phyloP scores from a whole-genome alignment of 2,113 vertebrate genomes.

The Vulpes ferrilata region DNA sequence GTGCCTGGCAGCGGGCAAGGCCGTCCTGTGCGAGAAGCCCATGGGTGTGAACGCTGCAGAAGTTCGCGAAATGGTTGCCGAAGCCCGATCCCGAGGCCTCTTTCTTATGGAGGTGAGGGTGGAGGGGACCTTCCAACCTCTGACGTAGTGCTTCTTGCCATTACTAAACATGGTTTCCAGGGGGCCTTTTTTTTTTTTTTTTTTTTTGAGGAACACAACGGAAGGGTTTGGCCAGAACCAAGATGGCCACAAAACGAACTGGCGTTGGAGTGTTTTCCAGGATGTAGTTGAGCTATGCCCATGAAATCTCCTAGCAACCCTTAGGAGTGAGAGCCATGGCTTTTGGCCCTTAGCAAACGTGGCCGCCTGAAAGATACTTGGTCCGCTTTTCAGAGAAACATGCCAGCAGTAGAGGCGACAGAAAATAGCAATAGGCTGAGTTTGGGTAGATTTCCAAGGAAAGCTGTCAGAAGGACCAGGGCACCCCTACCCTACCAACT shows the following conservation, averaged over 20 bases:
- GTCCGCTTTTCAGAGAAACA: background rate
- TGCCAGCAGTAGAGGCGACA: background rate
- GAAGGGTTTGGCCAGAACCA: background rate
- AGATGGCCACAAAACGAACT: background rate
- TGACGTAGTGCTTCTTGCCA: accelerated
- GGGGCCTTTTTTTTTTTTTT: background rate
- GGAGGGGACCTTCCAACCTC: background rate
- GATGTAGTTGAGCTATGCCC: no score
- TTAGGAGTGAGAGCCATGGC: background rate
- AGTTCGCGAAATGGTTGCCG: slow-evolving; percentile 87
- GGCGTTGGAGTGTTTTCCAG: background rate
- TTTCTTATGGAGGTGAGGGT: slow-evolving; percentile 84
- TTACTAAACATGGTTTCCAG: background rate
- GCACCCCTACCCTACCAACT: background rate
- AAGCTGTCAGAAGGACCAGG: background rate
- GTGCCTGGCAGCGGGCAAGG: slow-evolving; percentile 90
- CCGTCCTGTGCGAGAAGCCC: slow-evolving; percentile 93
- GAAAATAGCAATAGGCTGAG: background rate
- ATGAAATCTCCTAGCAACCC: background rate
- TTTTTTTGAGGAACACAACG: background rate
- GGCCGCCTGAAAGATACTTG: background rate
- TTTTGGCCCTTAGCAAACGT: background rate
- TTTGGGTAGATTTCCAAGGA: background rate
- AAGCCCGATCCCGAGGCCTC: slow-evolving; percentile 89
- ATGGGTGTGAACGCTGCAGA: slow-evolving; percentile 91